These are phyloP conservation scores for Syngnathus typhle DNA, from an alignment of 2,113 vertebrate species.

Conservation along the genomic window DNA sequence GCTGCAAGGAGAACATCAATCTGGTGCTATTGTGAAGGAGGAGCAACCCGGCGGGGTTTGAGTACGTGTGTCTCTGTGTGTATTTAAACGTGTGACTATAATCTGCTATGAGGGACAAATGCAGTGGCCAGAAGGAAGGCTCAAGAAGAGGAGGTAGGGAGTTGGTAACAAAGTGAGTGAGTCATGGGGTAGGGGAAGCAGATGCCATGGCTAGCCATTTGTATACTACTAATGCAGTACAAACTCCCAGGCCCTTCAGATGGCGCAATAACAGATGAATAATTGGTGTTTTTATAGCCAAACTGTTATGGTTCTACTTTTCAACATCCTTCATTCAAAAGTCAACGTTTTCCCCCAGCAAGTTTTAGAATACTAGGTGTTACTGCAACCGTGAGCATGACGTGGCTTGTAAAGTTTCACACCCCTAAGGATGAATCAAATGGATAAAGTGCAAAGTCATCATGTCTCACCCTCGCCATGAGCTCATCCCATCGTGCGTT, in stretches of 20 bases:
- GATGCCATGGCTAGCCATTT: neutral
- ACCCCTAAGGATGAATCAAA: neutral
- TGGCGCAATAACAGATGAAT: neutral
- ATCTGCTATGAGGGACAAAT: conserved; percentile 33
- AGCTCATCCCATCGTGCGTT: conserved; percentile 90
- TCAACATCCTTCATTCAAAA: no score
- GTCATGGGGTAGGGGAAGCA: neutral
- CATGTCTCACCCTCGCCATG: conserved; percentile 78
- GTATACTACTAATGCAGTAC: neutral
- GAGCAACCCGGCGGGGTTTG: conserved; percentile 36
- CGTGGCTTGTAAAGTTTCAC: neutral
- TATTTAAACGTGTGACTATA: conserved; percentile 15
- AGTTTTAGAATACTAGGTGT: no score
- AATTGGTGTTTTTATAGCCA: neutral
- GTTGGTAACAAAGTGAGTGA: neutral
- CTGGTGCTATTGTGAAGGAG: conserved; percentile 44
- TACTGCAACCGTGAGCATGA: neutral
- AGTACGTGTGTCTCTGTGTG: conserved; percentile 2
- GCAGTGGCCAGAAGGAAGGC: conserved; percentile 1
- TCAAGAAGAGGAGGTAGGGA: neutral
- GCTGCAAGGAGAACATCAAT: conserved; percentile 56
- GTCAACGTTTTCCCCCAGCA: no score
- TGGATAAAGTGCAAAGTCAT: neutral
- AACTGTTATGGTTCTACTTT: no score
- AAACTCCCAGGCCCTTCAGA: neutral